Evolutionary conservation across 2,113 vertebrate genomes (phyloP).

Genomic region (Tamias sibiricus): DNA sequence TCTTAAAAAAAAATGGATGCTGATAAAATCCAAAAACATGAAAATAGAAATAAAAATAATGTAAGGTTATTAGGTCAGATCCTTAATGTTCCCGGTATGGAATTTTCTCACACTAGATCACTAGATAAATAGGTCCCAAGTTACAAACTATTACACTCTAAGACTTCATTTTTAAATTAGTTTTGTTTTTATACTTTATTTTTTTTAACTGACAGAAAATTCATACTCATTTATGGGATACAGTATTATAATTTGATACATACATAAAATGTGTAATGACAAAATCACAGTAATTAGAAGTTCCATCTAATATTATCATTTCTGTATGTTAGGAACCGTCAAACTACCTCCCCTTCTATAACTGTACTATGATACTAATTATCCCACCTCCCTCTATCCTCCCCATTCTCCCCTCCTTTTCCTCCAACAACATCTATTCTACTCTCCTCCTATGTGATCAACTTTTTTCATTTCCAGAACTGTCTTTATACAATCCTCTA

Average conservation of each 20-base stretch:
- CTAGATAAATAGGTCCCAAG: not conserved
- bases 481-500: too few species aligned
- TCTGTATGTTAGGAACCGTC: not conserved
- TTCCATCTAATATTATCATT: not conserved
- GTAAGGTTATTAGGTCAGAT: conserved; percentile 52
- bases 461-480: not conserved
- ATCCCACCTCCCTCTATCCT: not conserved
- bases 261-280: not conserved
- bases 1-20: conserved; percentile 45
- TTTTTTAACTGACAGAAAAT: not conserved
- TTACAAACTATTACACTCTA: not conserved
- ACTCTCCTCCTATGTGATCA: not conserved
- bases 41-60: conserved; percentile 48
- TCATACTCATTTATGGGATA: not conserved
- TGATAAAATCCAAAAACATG: conserved; percentile 65
- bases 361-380: not conserved
- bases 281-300: not conserved
- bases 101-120: conserved; percentile 62
- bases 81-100: not conserved
- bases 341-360: not conserved
- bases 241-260: not conserved
- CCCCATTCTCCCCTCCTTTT: too few species aligned
- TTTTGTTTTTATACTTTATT: not conserved
- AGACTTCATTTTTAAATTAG: conserved; percentile 26
- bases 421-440: not conserved